Evolutionary conservation across 2,888 invertebrate genomes (phyloP).

Genomic region (Tiliacea aurago): DNA sequence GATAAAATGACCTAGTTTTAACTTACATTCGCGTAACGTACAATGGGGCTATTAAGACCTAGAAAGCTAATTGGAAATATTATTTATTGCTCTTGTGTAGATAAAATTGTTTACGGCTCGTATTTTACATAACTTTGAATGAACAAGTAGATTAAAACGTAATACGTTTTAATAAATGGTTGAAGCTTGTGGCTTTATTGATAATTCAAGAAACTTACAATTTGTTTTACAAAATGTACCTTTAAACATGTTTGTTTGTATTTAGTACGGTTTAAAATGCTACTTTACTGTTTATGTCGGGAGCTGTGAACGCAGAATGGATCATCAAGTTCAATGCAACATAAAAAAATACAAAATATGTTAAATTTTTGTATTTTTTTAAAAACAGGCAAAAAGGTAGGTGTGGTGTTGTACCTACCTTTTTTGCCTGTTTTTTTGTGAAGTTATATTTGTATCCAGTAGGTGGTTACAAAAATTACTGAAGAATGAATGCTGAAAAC

Average conservation of each 20-base stretch:
- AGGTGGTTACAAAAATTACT: not conserved
- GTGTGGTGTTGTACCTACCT: not conserved
- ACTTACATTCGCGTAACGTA: conserved; percentile 23
- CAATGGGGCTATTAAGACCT: conserved; percentile 36
- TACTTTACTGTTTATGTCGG: not conserved
- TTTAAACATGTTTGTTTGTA: not conserved
- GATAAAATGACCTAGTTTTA: conserved; percentile 49
- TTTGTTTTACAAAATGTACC: not conserved
- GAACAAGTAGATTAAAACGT: conserved; percentile 10
- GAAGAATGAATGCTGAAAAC: not conserved
- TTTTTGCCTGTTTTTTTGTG: not conserved
- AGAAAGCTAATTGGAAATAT: conserved; percentile 49
- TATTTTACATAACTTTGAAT: conserved; percentile 21
- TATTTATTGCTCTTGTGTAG: conserved; percentile 27
- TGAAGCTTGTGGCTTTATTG: conserved; percentile 5
- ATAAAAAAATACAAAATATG: not conserved
- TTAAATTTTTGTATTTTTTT: too few species aligned
- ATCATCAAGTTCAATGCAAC: not conserved
- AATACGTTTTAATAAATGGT: conserved; percentile 12
- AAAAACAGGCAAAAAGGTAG: too few species aligned
- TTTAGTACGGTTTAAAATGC: not conserved
- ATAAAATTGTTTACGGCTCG: conserved; percentile 27
- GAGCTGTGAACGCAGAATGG: not conserved
- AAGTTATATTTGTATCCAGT: not conserved
- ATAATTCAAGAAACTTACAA: not conserved